phyloP scores from a whole-genome alignment of 2,797 vertebrate genomes.

The Squalus acanthias region DNA sequence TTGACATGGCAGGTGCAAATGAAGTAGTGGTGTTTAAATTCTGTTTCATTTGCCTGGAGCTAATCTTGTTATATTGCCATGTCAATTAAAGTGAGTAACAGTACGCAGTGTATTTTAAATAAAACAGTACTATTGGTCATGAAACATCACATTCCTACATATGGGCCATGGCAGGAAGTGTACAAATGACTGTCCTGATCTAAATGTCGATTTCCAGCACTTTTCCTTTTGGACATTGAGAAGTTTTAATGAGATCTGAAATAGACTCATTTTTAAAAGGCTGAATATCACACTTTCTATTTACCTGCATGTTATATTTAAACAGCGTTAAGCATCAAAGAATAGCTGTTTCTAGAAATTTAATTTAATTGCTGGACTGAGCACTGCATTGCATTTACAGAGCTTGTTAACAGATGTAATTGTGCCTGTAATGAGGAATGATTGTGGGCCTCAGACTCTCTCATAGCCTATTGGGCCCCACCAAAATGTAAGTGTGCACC shows the following conservation, averaged over 20 bases:
- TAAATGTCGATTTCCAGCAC: neutral
- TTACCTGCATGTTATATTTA: neutral
- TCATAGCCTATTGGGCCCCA: neutral
- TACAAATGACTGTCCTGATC: too few relatives aligned
- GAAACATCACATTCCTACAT: neutral
- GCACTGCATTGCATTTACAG: neutral
- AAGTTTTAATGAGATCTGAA: neutral
- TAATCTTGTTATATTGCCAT: neutral
- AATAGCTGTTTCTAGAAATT: neutral
- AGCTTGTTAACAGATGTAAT: neutral
- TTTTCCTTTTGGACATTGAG: neutral
- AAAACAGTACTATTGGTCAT: neutral
- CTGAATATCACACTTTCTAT: neutral
- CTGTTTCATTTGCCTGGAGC: neutral
- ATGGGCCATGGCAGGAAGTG: neutral
- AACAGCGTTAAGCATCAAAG: neutral
- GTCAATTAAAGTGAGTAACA: neutral
- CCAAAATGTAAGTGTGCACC: constrained; percentile 20
- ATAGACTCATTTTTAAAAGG: neutral
- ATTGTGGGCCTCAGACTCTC: neutral
- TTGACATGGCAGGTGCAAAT: neutral
- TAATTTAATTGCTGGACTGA: neutral
- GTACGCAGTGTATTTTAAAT: neutral
- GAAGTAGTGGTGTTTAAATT: neutral
- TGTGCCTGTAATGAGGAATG: neutral